Evolutionary conservation across 2,797 vertebrate species (phyloP).

Genomic region (Bradypodion pumilum): DNA sequence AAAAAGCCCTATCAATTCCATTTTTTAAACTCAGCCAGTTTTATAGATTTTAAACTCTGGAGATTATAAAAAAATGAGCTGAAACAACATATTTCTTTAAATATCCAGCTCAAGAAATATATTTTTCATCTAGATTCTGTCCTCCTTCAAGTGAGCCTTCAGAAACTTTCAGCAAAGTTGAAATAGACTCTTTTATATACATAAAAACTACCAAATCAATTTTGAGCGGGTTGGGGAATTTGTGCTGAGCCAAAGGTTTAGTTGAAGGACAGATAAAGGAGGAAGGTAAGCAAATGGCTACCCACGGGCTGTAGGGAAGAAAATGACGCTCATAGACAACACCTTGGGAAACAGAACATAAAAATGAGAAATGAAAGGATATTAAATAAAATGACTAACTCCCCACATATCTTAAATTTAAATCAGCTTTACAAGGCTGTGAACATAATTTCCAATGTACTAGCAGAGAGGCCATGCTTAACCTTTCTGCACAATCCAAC

Average conservation of each 20-base stretch:
- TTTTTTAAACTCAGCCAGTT: not conserved
- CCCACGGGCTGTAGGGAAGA: not conserved
- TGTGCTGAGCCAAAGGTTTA: not conserved
- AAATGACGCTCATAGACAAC: not conserved
- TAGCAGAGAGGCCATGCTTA: not conserved
- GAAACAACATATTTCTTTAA: not conserved
- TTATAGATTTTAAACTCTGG: not conserved
- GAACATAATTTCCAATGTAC: not conserved
- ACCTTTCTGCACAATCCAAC: not conserved
- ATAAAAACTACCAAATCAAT: not conserved
- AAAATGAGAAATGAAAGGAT: not conserved
- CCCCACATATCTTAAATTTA: not conserved
- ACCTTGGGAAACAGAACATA: not conserved
- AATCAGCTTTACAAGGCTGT: not conserved
- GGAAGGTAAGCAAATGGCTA: not conserved
- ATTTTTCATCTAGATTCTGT: not conserved
- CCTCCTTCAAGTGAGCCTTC: not conserved
- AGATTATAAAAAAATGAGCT: not conserved
- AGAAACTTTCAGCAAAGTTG: not conserved
- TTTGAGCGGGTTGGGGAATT: not conserved
- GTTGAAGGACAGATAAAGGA: not conserved
- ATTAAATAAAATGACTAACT: not conserved
- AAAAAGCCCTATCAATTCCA: not conserved
- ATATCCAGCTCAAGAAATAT: not conserved
- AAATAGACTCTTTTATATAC: not conserved